A percentile compares a stretch with the other conserved stretches of the same genome.
These are phyloP conservation scores for Nerophis ophidion DNA, from an alignment of 2,113 vertebrate genomes.

Conservation along the genomic window DNA sequence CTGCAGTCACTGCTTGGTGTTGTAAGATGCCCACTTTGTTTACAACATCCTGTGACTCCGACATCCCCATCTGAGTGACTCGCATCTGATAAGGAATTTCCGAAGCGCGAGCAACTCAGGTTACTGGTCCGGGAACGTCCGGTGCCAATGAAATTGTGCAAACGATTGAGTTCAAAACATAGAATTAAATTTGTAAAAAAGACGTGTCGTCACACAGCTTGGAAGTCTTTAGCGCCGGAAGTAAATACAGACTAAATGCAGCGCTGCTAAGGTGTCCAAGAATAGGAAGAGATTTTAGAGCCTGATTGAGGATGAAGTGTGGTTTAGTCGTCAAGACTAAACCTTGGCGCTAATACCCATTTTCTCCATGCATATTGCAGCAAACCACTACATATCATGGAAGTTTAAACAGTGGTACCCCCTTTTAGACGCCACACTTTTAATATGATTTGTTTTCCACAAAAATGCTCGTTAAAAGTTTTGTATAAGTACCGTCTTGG, in stretches of 20 bases:
- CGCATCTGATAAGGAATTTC: slow-evolving; percentile 15
- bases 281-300: slow-evolving; percentile 59
- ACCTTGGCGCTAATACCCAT: slow-evolving; percentile 11
- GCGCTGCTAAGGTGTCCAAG: slow-evolving; percentile 39
- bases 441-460: too few species aligned
- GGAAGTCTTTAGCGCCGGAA: slow-evolving; percentile 33
- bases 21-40: background rate
- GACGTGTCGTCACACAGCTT: slow-evolving; percentile 37
- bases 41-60: too few species aligned
- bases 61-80: background rate
- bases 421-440: too few species aligned
- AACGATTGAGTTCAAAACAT: slow-evolving; percentile 18
- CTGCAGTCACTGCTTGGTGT: slow-evolving; percentile 14
- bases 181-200: slow-evolving; percentile 46
- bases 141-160: slow-evolving; percentile 40
- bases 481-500: too few species aligned
- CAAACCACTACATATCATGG: background rate
- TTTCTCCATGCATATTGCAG: slow-evolving; percentile 15
- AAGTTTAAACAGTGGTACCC: too few species aligned
- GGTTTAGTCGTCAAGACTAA: slow-evolving; percentile 49
- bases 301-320: slow-evolving; percentile 65
- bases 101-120: slow-evolving; percentile 15
- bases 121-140: slow-evolving; percentile 43
- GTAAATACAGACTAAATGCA: slow-evolving; percentile 36
- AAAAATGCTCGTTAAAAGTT: too few species aligned